Evolutionary conservation across 2,888 invertebrate genomes (phyloP).

Genomic region (Scrobipalpa atriplicella): DNA sequence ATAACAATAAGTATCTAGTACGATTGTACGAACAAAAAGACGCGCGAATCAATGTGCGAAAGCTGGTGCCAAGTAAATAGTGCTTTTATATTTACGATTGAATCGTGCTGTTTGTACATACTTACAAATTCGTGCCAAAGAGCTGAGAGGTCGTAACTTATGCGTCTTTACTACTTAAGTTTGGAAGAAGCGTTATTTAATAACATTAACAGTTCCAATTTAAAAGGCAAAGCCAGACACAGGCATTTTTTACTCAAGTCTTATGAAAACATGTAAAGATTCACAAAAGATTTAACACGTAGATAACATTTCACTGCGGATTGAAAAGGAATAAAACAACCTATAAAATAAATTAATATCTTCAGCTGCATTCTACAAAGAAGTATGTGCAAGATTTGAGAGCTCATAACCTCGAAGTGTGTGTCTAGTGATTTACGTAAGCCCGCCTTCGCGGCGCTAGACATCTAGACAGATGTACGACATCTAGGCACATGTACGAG

Average conservation of each 20-base stretch:
- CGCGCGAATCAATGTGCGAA: conserved; percentile 8
- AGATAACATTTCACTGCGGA: too few species aligned
- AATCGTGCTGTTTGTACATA: not conserved
- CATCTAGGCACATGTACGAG: not conserved
- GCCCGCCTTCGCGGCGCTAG: not conserved
- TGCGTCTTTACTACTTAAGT: not conserved
- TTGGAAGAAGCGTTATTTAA: not conserved
- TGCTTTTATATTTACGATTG: conserved; percentile 16
- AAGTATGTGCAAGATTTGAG: conserved; percentile 5
- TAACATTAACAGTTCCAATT: too few species aligned
- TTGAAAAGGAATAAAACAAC: not conserved
- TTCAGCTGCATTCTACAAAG: not conserved
- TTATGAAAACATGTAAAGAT: too few species aligned
- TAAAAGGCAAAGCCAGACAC: too few species aligned
- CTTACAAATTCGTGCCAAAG: not conserved
- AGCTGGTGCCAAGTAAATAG: conserved; percentile 13
- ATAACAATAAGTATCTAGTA: conserved; percentile 5
- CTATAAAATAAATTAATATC: not conserved
- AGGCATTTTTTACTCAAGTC: too few species aligned
- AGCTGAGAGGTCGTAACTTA: conserved; percentile 1
- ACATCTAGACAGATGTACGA: conserved; percentile 8
- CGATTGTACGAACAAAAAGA: not conserved
- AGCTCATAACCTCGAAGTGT: conserved; percentile 10
- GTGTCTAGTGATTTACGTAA: conserved; percentile 26
- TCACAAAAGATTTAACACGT: too few species aligned